Evolutionary conservation across 2,888 invertebrate genomes (phyloP), one percentile per base, ranked within the genome.

Genomic region (Patella pellucida): DNA sequence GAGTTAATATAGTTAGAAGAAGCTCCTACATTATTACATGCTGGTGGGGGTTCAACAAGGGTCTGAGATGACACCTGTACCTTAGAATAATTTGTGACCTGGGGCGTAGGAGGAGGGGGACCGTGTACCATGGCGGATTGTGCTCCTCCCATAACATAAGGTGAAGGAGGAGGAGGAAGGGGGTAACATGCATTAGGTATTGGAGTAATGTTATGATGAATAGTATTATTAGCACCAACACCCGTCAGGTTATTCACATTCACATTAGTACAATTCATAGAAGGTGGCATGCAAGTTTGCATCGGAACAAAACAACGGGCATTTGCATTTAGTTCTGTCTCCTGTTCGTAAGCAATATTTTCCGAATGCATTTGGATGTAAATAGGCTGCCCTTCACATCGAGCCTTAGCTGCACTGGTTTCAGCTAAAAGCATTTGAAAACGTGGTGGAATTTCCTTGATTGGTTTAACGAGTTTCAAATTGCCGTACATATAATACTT

Each of bases 361-460:
- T 54, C 69, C 5, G 71, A 50, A 14, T 71, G 31, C 56, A 69
- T 50, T 74, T 80, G 86, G 72, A 87, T 79, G 69, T 87, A 86
- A 68, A 88, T 86, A 15, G 87, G 88, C 69, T 87, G 86, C 9
- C 88, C 88, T 72, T 88, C 88, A 79, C 86, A 87, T 2, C 87
- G 81, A 2, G 85, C 83, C 73, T 85, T 85, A 52, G 86, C 87
- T 15, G 85, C 84, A 77, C 85, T 86, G 50, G 82, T 84, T 52
- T 85, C 85, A 3, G 84, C 85, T 27, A 89, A 75, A 74, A 88
- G 76, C 69, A 84, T 79, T 71, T 88, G 81, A 79, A 88, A 89
- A 7, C 88, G 82, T n/a, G 86, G 86, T 19, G 89, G 89, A 52
- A 89, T 88, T 75, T 89, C 88, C 79, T 88, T 89, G 73, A 89